Conservation (phyloP, 2,113 vertebrate species). For the Phaethon lepturus region DNA sequence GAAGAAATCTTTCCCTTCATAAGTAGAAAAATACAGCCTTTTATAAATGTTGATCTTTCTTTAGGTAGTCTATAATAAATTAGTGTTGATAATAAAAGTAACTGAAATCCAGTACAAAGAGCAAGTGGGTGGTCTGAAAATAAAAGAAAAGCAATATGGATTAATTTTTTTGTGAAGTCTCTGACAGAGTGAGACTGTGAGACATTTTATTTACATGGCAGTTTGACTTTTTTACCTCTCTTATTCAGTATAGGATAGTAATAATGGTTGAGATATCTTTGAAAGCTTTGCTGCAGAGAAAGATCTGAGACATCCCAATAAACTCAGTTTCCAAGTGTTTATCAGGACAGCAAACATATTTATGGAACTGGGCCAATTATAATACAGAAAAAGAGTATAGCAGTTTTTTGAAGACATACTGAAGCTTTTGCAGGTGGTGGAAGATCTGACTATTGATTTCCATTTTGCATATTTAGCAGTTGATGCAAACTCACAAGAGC, state of each 20-base stretch:
- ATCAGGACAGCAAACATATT: background rate
- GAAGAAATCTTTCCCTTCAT: background rate
- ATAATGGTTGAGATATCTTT: background rate
- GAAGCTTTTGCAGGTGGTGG: background rate
- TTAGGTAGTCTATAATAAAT: constrained; percentile 45
- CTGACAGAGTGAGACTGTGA: background rate
- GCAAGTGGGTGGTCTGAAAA: constrained; percentile 42
- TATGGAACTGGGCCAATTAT: background rate
- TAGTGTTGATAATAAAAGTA: constrained; percentile 9
- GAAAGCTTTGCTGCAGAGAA: background rate
- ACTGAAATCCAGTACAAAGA: constrained; percentile 15
- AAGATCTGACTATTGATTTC: background rate
- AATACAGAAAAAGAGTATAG: background rate
- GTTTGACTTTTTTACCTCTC: background rate
- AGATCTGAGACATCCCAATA: background rate
- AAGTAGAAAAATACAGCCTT: background rate
- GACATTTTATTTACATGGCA: background rate
- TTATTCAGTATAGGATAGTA: background rate
- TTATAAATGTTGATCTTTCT: constrained; percentile 36
- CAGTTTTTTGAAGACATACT: background rate
- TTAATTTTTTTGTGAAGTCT: background rate
- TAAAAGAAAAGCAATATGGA: background rate
- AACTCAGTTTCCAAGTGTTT: background rate
- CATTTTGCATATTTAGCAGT: background rate
- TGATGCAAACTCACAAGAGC: background rate